Percentiles rank a stretch among this genome's conserved stretches.
Conservation (phyloP, 2,113 vertebrate species). For the Archocentrus centrarchus region DNA sequence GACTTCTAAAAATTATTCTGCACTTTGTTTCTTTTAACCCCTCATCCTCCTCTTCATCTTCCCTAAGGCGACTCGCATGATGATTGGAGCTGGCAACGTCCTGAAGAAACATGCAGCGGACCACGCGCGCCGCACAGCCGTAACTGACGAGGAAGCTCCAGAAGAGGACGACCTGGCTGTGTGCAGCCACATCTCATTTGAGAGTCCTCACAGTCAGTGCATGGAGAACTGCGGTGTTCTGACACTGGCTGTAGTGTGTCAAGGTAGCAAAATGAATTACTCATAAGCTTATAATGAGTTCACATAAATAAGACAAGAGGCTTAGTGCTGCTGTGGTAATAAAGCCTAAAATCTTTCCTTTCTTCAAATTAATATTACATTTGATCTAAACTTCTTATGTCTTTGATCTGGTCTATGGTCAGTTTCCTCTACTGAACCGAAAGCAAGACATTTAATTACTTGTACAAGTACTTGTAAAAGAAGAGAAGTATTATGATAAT, state of each 20-base stretch:
- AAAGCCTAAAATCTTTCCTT: background rate
- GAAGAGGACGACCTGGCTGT: slow-evolving; percentile 74
- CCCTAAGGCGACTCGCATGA: slow-evolving; percentile 89
- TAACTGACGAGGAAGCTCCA: slow-evolving; percentile 66
- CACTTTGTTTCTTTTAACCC: background rate
- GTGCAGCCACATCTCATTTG: slow-evolving; percentile 91
- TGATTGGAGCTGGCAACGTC: slow-evolving; percentile 96
- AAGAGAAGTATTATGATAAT: background rate
- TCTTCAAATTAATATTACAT: background rate
- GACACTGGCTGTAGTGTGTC: slow-evolving; percentile 85
- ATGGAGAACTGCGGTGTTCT: slow-evolving; percentile 95
- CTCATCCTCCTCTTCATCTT: background rate
- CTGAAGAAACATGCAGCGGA: slow-evolving; percentile 90
- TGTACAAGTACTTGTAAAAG: background rate
- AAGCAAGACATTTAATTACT: background rate
- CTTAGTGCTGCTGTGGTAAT: background rate
- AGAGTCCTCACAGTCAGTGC: slow-evolving; percentile 91
- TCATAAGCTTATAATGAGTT: background rate
- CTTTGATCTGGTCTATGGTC: background rate
- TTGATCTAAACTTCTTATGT: background rate
- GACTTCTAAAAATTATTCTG: background rate
- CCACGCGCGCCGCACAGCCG: slow-evolving; percentile 77
- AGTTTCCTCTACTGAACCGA: background rate
- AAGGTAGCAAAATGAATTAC: slow-evolving; percentile 49
- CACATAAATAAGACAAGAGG: background rate